Evolutionary conservation across 2,113 vertebrate species (phyloP), one percentile per base, ranked within the genome.

Genomic region (Fulica atra): DNA sequence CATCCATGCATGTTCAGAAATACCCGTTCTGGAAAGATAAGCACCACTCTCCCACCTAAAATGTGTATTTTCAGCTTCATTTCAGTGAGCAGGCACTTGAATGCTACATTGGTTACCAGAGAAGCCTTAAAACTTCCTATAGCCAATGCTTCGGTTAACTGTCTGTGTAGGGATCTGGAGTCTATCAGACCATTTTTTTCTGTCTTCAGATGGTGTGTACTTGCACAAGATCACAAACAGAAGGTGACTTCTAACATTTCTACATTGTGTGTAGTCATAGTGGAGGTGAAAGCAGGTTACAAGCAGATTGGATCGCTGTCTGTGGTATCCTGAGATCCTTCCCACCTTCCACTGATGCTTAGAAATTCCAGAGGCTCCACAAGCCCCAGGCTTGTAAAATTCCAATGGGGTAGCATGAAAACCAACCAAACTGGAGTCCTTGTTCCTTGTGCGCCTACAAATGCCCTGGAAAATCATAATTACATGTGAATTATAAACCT

Each of bases 81-180:
- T 71, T 88, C 11, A 3, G 74, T 71, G 74, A 68, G n/a, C 70
- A 85, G 74, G 44, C 15, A 4, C 16, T 29, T 74, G 16, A 53
- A 21, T 53, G 10, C 44, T 78, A 0, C 14, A 13, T 42, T 0
- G 0, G 14, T 70, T 57, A 44, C 21, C 25, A 85, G 57, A 72
- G 46, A 44, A 92, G 20, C n/a, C 46, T 38, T 78, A n/a, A 86
- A 69, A 20, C 17, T 70, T 73, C 9, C 35, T 60, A 0, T 18
- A n/a, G 46, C 8, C 24, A 17, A 28, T 59, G 36, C 40, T 83
- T 59, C 16, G 66, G 0, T 63, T 69, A 5, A 7, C 17, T 31
- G 33, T 13, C 46, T 84, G 7, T 18, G 31, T n/a, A 40, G 42
- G 40, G 66, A 40, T 46, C 46, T 82, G 57, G 59, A 25, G 7